A percentile compares a stretch with the other conserved stretches of the same genome.
phyloP scores from a whole-genome alignment of 2,888 invertebrate genomes.

The Chrysolina oricalcia region DNA sequence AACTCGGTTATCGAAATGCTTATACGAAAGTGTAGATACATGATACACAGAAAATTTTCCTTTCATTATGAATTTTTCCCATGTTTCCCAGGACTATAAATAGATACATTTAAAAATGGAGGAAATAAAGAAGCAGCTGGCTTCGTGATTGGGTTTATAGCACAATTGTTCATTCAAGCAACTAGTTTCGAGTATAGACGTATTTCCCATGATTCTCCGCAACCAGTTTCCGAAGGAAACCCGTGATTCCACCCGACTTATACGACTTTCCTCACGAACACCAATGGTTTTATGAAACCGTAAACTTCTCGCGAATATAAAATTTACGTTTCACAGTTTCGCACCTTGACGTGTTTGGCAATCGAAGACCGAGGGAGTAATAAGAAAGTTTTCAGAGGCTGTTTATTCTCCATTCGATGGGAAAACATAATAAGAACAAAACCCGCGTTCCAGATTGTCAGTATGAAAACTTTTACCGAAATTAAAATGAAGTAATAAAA shows the following conservation, averaged over 20 bases:
- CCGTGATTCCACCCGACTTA: neutral
- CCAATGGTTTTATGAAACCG: constrained; percentile 34
- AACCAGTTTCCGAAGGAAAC: neutral
- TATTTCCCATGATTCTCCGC: neutral
- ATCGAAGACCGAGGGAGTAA: constrained; percentile 26
- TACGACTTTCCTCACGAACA: constrained; percentile 15
- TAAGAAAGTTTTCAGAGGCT: constrained; percentile 33
- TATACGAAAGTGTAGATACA: no score
- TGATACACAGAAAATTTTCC: no score
- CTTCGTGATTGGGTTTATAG: neutral
- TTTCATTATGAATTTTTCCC: no score
- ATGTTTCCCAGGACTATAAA: no score
- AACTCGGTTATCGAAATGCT: no score
- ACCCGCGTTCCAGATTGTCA: constrained; percentile 18
- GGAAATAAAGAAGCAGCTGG: no score
- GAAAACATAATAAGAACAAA: constrained; percentile 32
- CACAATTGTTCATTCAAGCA: neutral
- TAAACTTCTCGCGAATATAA: constrained; percentile 7
- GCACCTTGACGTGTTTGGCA: neutral
- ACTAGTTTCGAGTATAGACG: neutral
- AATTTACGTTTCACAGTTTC: constrained; percentile 3
- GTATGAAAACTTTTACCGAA: constrained; percentile 20
- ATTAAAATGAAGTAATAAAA: constrained; percentile 15
- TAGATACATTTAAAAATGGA: no score
- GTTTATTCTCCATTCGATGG: constrained; percentile 37